A percentile compares a stretch with the other conserved stretches of the same genome.
Conservation (phyloP, 2,797 vertebrate species). For the Enteromius viviparus region DNA sequence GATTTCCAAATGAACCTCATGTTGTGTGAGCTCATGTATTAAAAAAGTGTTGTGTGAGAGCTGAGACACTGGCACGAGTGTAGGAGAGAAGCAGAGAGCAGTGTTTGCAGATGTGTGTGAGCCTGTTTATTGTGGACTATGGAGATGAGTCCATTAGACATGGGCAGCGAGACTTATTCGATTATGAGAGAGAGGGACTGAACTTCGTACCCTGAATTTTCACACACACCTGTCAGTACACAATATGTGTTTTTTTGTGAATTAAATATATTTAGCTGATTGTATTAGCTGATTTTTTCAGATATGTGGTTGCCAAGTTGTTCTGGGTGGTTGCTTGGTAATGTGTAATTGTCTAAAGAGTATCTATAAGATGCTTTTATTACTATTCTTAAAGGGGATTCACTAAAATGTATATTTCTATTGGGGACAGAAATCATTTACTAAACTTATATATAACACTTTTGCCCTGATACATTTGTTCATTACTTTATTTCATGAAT, state of each 20-base stretch:
- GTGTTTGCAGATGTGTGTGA: neutral
- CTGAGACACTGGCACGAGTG: neutral
- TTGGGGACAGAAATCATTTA: too few species aligned
- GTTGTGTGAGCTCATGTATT: neutral
- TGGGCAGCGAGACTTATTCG: constrained; percentile 54
- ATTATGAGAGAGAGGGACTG: constrained; percentile 51
- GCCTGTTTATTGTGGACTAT: constrained; percentile 1
- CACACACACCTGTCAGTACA: neutral
- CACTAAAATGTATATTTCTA: too few species aligned
- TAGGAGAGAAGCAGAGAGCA: neutral
- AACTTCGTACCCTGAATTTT: neutral
- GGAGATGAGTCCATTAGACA: constrained; percentile 24
- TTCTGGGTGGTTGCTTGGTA: too few species aligned
- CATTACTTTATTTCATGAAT: too few species aligned
- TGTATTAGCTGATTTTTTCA: neutral
- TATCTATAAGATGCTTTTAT: too few species aligned
- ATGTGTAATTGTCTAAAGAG: too few species aligned
- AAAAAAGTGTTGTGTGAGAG: neutral
- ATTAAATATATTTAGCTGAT: neutral
- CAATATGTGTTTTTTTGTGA: neutral
- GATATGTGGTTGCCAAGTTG: too few species aligned
- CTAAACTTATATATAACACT: too few species aligned
- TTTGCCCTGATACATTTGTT: too few species aligned
- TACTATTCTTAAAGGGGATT: too few species aligned
- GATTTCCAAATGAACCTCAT: neutral